Evolutionary conservation across 2,888 invertebrate genomes (phyloP), one percentile per base, ranked within the genome.

Genomic region (Leucophenga montana): DNA sequence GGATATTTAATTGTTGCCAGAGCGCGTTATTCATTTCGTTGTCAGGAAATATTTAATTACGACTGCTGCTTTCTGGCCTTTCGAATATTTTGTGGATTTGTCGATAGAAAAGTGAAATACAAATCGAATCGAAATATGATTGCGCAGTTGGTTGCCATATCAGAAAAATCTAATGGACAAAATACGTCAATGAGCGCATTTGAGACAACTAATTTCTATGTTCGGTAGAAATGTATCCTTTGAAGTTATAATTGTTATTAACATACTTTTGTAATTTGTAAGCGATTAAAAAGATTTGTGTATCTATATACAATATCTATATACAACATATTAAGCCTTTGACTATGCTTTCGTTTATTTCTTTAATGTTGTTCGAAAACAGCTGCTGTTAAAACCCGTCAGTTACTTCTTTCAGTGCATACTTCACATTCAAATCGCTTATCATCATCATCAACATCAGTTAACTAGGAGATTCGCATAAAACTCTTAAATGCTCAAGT

Each of bases 31-130:
- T 61, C 62, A 64, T 64, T 64, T 64, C 20, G 20, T 57, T 50
- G 70, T 56, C 56, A 20, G 57, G 53, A 64, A 53, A 73, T 74
- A 79, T 83, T 81, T 81, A 83, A 81, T 81, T 81, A 81, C 78
- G 76, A 39, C 8, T 11, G 16, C 39, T 62, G 44, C 75, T 75
- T 76, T 72, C 31, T 39, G 56, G 56, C 44, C 69, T 69, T 69
- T 61, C 18, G 44, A 22, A 59, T 59, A 31, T 31, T 31, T 20
- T 56, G 48, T 16, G 14, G 48, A n/a, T 13, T 13, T 9, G 5
- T 48, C 14, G 16, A 48, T 48, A 16, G 16, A 48, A 48, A 48
- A n/a, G 16, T 18, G 18, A 9, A 20, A 3, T 20, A 53, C 16
- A 18, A 53, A 39, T 39, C 11, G 39, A 39, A 39, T 39, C 39